A percentile compares a stretch with the other conserved stretches of the same genome.
Evolutionary conservation across 1,140 invertebrate species (phyloP).

Genomic region (Thaumatotibia leucotreta): DNA sequence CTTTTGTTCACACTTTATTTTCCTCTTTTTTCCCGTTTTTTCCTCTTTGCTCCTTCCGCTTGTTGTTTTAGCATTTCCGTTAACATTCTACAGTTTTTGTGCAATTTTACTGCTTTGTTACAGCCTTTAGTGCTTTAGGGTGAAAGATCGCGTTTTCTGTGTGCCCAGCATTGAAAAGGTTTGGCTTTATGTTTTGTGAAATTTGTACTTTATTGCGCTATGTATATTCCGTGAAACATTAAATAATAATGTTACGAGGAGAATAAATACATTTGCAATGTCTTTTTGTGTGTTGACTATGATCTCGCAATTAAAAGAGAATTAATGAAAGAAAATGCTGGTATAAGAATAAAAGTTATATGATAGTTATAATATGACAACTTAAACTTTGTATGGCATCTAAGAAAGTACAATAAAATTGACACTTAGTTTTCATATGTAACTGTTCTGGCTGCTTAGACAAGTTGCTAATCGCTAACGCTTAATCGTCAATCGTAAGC

Average conservation of each 20-base stretch:
- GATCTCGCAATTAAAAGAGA: too few relatives aligned
- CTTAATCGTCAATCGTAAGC: too few relatives aligned
- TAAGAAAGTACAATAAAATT: too few relatives aligned
- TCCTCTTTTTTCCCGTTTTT: too few relatives aligned
- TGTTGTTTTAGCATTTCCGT: slow-evolving; percentile 11
- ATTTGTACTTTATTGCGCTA: neutral
- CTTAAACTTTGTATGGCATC: too few relatives aligned
- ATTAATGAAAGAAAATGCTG: too few relatives aligned
- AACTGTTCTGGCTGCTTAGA: too few relatives aligned
- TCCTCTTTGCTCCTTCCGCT: slow-evolving; percentile 18
- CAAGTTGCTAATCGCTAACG: too few relatives aligned
- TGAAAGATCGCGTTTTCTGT: neutral
- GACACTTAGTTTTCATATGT: too few relatives aligned
- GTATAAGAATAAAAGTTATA: too few relatives aligned
- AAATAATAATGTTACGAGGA: neutral
- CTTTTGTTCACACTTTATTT: slow-evolving; percentile 40
- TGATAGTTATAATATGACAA: too few relatives aligned
- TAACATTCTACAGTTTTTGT: neutral
- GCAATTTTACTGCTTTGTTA: slow-evolving; percentile 16
- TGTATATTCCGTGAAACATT: neutral
- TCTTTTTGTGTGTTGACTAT: neutral
- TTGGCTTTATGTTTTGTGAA: neutral
- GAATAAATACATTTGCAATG: neutral
- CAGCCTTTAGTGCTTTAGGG: neutral
- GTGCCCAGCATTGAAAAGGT: neutral